A percentile compares a stretch with the other conserved stretches of the same genome.
Evolutionary conservation across 2,797 vertebrate genomes (phyloP).

Genomic region (Siniperca obscura): DNA sequence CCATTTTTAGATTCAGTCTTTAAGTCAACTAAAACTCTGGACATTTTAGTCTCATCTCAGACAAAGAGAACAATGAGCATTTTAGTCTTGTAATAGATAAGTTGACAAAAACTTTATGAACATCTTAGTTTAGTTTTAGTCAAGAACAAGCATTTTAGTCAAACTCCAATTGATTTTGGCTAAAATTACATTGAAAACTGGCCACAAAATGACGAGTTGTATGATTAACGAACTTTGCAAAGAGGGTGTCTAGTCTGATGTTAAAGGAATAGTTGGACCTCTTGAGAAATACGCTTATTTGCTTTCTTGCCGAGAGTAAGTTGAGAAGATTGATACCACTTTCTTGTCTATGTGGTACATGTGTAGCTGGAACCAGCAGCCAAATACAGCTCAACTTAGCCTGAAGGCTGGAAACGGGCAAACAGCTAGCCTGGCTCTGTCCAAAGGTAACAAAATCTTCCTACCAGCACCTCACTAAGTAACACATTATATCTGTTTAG

Average conservation of each 20-base stretch:
- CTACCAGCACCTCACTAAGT: not conserved
- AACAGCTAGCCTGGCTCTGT: not conserved
- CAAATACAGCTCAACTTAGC: not conserved
- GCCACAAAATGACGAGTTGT: not conserved
- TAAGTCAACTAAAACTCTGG: not conserved
- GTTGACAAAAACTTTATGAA: no score
- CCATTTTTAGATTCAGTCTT: not conserved
- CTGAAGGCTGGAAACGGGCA: not conserved
- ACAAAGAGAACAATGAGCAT: not conserved
- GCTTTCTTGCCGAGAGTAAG: not conserved
- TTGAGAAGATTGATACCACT: not conserved
- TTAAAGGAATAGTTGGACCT: not conserved
- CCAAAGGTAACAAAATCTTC: not conserved
- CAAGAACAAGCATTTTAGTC: not conserved
- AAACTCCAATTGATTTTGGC: not conserved
- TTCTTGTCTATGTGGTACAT: not conserved
- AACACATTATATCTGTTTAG: not conserved
- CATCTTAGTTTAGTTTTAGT: not conserved
- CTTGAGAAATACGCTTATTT: not conserved
- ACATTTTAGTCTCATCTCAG: not conserved
- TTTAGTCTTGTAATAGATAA: not conserved
- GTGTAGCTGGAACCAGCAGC: not conserved
- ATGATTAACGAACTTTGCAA: not conserved
- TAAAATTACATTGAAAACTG: not conserved
- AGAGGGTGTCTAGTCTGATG: not conserved